Evolutionary conservation across 2,888 invertebrate genomes (phyloP).

Genomic region (Cyaniris semiargus): DNA sequence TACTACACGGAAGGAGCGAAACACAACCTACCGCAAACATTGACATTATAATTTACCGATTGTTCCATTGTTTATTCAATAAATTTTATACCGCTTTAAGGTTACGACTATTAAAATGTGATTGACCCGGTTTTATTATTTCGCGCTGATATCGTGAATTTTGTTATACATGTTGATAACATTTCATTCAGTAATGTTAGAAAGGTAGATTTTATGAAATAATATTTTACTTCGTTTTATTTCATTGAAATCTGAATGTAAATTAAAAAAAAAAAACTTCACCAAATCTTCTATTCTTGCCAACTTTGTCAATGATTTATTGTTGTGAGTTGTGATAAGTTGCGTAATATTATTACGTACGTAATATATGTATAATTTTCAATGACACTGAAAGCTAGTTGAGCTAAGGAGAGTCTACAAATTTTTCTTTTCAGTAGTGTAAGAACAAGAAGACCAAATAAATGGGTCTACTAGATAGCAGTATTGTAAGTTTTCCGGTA

Average conservation of each 20-base stretch:
- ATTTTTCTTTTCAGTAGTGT: too few species aligned
- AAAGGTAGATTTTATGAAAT: too few species aligned
- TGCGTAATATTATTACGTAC: not conserved
- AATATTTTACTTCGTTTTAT: too few species aligned
- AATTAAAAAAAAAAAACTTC: too few species aligned
- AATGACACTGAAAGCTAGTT: too few species aligned
- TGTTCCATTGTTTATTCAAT: conserved; percentile 76
- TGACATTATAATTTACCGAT: conserved; percentile 63
- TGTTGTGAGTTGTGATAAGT: not conserved
- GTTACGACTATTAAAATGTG: conserved; percentile 58
- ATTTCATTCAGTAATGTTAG: not conserved
- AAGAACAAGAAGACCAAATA: too few species aligned
- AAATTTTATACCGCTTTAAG: conserved; percentile 64
- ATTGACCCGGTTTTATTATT: conserved; percentile 75
- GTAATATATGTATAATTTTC: not conserved
- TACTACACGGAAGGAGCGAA: conserved; percentile 60
- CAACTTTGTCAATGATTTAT: not conserved
- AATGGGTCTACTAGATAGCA: too few species aligned
- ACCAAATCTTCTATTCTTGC: too few species aligned
- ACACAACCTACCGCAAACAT: conserved; percentile 72
- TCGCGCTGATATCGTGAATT: conserved; percentile 61
- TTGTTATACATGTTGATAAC: conserved; percentile 53
- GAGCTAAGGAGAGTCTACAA: too few species aligned
- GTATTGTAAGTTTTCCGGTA: too few species aligned
- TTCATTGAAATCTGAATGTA: too few species aligned